A percentile compares a stretch with the other conserved stretches of the same genome.
phyloP scores from a whole-genome alignment of 2,113 vertebrate species.

The Pluvialis apricaria region DNA sequence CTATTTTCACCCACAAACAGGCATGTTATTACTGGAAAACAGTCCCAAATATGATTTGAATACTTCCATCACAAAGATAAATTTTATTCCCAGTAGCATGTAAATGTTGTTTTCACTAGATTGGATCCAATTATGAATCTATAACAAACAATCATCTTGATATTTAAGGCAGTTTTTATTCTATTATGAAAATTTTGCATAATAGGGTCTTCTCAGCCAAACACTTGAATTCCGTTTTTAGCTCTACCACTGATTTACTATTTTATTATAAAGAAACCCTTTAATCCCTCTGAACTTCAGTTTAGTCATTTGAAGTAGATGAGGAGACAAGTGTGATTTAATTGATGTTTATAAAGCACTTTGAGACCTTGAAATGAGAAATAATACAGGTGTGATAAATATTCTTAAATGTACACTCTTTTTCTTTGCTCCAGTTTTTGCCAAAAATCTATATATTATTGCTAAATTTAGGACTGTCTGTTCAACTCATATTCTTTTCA shows the following conservation, averaged over 20 bases:
- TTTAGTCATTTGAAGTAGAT: background rate
- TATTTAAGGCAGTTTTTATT: background rate
- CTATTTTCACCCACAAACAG: background rate
- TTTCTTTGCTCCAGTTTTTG: background rate
- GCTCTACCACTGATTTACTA: background rate
- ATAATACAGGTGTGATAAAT: background rate
- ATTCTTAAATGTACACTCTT: background rate
- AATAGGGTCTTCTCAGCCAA: background rate
- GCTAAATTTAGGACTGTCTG: background rate
- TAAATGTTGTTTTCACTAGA: background rate
- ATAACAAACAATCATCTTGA: background rate
- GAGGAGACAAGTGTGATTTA: background rate
- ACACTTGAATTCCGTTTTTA: background rate
- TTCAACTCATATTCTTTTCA: background rate
- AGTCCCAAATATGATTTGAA: constrained; percentile 7
- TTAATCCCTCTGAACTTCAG: constrained; percentile 2
- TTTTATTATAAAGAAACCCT: background rate
- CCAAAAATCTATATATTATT: background rate
- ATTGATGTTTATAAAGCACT: constrained; percentile 5
- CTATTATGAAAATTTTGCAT: background rate
- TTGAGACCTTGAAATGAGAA: background rate
- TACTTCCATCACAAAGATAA: background rate
- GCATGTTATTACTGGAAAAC: background rate
- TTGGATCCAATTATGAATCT: background rate
- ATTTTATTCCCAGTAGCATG: background rate